These are phyloP conservation scores for Eciton burchellii DNA, from an alignment of 1,140 invertebrate genomes.

Conservation along the genomic window DNA sequence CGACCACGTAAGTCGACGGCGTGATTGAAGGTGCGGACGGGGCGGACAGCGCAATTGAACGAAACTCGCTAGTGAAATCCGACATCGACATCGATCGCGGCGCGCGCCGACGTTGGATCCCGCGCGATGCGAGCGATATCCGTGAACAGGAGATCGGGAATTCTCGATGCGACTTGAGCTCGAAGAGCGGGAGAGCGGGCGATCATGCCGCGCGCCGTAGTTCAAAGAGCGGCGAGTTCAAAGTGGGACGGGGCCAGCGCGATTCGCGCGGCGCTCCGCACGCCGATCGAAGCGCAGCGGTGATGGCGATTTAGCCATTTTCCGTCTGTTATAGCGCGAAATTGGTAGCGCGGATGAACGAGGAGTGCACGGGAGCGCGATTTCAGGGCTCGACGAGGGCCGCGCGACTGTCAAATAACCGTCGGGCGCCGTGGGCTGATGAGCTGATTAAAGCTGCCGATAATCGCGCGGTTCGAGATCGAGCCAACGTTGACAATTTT, in stretches of 20 bases:
- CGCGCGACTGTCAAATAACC: neutral
- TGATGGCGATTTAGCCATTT: no score
- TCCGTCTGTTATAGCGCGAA: no score
- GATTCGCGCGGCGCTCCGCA: no score
- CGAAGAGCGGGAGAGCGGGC: neutral
- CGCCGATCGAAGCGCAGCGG: no score
- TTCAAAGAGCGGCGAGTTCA: no score
- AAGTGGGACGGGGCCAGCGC: no score
- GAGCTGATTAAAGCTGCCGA: neutral
- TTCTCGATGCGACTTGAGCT: conserved; percentile 1
- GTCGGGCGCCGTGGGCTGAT: neutral
- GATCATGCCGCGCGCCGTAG: no score
- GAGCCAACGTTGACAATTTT: conserved; percentile 5
- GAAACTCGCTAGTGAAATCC: conserved; percentile 80
- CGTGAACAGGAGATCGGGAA: neutral
- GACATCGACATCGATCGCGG: conserved; percentile 70
- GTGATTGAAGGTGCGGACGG: conserved; percentile 67
- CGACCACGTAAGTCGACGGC: conserved; percentile 65
- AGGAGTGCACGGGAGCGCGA: no score
- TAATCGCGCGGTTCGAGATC: conserved; percentile 8
- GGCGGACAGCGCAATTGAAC: conserved; percentile 72
- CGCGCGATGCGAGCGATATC: conserved; percentile 17
- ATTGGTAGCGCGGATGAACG: no score
- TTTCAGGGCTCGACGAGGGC: neutral
- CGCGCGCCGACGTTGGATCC: conserved; percentile 9